A percentile compares a stretch with the other conserved stretches of the same genome.
phyloP scores from a whole-genome alignment of 2,797 vertebrate species.

The Parauchenoglanis ngamensis region DNA sequence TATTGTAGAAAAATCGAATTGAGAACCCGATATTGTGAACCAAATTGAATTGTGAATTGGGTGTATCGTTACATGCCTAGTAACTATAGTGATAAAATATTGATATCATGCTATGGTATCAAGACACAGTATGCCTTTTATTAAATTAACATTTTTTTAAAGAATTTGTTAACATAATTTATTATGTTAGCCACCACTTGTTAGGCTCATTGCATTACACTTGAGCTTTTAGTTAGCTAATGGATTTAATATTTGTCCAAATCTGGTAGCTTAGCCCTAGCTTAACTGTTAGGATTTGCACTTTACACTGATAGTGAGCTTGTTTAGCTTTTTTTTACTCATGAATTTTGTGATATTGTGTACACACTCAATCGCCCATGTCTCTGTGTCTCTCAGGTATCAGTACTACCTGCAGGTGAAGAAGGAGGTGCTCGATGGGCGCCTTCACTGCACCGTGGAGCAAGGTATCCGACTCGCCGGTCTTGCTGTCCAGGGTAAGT shows the following conservation, averaged over 20 bases:
- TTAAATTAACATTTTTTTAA: too few species aligned
- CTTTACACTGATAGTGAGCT: background rate
- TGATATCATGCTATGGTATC: background rate
- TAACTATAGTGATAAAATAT: background rate
- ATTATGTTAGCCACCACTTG: background rate
- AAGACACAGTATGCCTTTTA: too few species aligned
- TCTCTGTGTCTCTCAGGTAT: conserved; percentile 74
- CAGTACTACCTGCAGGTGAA: conserved; percentile 98
- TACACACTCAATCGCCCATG: conserved; percentile 2
- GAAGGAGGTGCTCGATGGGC: conserved; percentile 92
- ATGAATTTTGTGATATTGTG: background rate
- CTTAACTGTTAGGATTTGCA: background rate
- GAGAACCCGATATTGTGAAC: too few species aligned
- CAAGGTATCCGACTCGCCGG: conserved; percentile 91
- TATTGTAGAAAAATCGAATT: too few species aligned
- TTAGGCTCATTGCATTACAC: background rate
- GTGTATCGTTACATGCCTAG: too few species aligned
- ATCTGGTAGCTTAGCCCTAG: too few species aligned
- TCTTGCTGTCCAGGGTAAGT: conserved; percentile 89
- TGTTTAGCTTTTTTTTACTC: background rate
- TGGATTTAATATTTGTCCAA: background rate
- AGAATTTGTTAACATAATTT: background rate
- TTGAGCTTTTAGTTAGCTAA: background rate
- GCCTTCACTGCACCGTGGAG: conserved; percentile 83
- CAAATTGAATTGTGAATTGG: too few species aligned